Conservation (phyloP, 2,797 vertebrate genomes). For the Lycodopsis pacificus region DNA sequence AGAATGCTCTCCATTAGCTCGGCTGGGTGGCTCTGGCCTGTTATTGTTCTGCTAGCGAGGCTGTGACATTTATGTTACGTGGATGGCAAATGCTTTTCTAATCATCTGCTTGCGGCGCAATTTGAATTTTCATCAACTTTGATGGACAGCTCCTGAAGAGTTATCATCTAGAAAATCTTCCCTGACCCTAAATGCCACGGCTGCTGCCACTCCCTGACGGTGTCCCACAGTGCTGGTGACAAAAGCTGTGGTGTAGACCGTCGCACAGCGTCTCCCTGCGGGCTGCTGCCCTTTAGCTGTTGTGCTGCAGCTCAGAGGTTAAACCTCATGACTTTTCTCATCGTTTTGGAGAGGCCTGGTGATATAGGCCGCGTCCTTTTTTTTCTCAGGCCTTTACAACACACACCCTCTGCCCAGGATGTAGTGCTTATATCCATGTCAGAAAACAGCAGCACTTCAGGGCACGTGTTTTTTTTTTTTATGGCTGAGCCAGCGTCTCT, state of each 20-base stretch:
- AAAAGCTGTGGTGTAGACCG: constrained; percentile 60
- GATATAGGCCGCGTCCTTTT: constrained; percentile 57
- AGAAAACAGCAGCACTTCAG: constrained; percentile 74
- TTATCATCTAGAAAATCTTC: constrained; percentile 72
- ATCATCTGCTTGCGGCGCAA: constrained; percentile 73
- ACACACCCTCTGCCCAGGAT: constrained; percentile 64
- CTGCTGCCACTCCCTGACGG: constrained; percentile 49
- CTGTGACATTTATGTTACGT: constrained; percentile 79
- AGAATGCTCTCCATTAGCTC: constrained; percentile 80
- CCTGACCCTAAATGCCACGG: constrained; percentile 69
- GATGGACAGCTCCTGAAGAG: constrained; percentile 73
- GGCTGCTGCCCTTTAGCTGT: constrained; percentile 64
- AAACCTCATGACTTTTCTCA: constrained; percentile 72
- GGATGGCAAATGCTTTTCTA: constrained; percentile 79
- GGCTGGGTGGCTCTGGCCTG: constrained; percentile 71
- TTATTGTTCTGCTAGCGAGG: constrained; percentile 79
- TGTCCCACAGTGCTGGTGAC: constrained; percentile 62
- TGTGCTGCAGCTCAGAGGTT: constrained; percentile 65
- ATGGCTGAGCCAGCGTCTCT: constrained; percentile 74
- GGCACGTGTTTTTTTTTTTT: constrained; percentile 63
- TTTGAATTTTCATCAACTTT: constrained; percentile 81
- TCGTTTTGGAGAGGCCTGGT: constrained; percentile 49
- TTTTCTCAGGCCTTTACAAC: constrained; percentile 59
- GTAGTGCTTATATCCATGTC: constrained; percentile 75
- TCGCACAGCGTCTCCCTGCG: constrained; percentile 43